Base-by-base conservation (phyloP, 2,888 invertebrate species). In the Meiosimyza decipiens region DNA sequence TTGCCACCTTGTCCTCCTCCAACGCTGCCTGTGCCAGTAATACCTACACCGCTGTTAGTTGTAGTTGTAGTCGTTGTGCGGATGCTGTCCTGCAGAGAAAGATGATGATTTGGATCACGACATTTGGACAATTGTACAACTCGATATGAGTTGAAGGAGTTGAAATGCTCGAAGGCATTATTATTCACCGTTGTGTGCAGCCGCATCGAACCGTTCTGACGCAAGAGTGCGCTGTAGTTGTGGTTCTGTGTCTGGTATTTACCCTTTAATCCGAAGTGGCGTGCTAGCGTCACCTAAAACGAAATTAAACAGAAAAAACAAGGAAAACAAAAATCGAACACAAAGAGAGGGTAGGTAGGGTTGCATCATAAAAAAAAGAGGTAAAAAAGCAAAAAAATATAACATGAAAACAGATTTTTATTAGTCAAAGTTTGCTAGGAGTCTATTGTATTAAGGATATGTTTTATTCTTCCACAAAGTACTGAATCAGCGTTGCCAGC, bases 31-130 rank as follows among this genome's bases (percentile, higher is more conserved):
- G 82, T 80, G 22, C 52, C 74, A 47, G 77, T 55, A 40, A 78
- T 75, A 16, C 73, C 72, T 54, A 59, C 74, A 57, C 63, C 78
- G 74, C 83, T 84, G 71, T 79, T 82, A 11, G 81, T 77, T 16
- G 82, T 84, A 54, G 82, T 83, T 13, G 85, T 83, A 64, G 82
- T 83, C 60, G 83, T 85, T 65, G 85, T 86, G 67, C 85, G 80
- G 62, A 85, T 82, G 80, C 86, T 86, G 71, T 86, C 86, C 82
- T 86, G 85, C 79, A 84, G 82, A 77, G 86, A 85, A 77, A 86
- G 80, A 81, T 86, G 84, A 77, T 86, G 83, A 77, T 79, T 83
- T 78, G 83, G 84, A 77, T 86, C 85, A 78, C 85, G 85, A 79
- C 84, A 86, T 40, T 40, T 40, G 70, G 84, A 84, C 75, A 86